Percentiles rank a stretch among this genome's conserved stretches.
These are phyloP conservation scores for Typhlichthys eigenmanni DNA, from an alignment of 2,797 vertebrate genomes.

Conservation along the genomic window DNA sequence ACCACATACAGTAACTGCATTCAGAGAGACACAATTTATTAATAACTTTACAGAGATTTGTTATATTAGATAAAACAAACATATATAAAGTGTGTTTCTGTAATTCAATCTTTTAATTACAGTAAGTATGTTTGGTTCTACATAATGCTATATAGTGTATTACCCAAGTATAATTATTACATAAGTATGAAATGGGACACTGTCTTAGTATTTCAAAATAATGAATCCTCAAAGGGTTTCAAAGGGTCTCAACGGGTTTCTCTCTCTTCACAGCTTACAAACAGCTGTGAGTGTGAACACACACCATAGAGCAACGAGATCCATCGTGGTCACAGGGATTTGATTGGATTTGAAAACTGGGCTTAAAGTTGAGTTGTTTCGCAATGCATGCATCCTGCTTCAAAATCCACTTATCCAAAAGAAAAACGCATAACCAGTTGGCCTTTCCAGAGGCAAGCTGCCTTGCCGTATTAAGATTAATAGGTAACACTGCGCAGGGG, in stretches of 20 bases:
- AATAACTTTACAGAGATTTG: too few species aligned
- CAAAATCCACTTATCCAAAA: conserved; percentile 15
- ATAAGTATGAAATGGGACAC: too few species aligned
- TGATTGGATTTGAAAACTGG: conserved; percentile 11
- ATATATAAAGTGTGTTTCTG: too few species aligned
- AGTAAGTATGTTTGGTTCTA: too few species aligned
- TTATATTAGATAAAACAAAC: too few species aligned
- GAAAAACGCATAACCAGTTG: background rate
- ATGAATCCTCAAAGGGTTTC: background rate
- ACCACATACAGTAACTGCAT: too few species aligned
- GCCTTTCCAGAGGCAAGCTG: conserved; percentile 14
- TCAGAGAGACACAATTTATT: too few species aligned
- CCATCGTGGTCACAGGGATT: conserved; percentile 15
- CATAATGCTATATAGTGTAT: too few species aligned
- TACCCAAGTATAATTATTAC: too few species aligned
- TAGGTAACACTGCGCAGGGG: conserved; percentile 28
- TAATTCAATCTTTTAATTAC: too few species aligned
- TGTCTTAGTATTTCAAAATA: background rate
- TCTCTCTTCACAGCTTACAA: background rate
- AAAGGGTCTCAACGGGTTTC: background rate
- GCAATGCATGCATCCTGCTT: conserved; percentile 17
- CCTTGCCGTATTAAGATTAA: conserved; percentile 22
- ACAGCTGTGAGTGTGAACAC: conserved; percentile 8
- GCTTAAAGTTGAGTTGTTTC: conserved; percentile 19
- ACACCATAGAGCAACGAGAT: conserved; percentile 2